Evolutionary conservation across 2,888 invertebrate species (phyloP).

Genomic region (Watsonalla binaria): DNA sequence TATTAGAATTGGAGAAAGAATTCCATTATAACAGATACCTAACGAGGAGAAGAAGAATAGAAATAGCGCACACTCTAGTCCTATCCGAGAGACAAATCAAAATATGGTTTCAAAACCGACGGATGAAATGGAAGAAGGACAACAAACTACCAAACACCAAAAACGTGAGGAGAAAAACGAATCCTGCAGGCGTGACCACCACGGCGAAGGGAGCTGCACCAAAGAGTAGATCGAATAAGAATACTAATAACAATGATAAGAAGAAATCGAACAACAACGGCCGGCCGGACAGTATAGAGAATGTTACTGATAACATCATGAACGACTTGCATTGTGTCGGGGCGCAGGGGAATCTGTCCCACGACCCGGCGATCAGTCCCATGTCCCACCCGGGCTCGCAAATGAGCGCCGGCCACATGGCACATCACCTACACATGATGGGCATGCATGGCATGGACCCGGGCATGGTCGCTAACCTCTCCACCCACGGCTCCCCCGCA

Average conservation of each 20-base stretch:
- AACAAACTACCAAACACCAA: constrained; percentile 93
- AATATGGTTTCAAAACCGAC: constrained; percentile 92
- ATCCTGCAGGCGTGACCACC: constrained; percentile 83
- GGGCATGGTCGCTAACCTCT: constrained; percentile 67
- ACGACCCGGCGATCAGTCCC: constrained; percentile 73
- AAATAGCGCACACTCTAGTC: constrained; percentile 97
- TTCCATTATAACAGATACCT: constrained; percentile 98
- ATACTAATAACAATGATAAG: constrained; percentile 75
- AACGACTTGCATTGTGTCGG: constrained; percentile 80
- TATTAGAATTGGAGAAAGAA: constrained; percentile 97
- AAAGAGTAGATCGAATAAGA: constrained; percentile 82
- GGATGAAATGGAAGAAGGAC: constrained; percentile 89
- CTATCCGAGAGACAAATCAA: constrained; percentile 93
- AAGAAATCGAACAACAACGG: constrained; percentile 75
- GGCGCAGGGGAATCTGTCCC: constrained; percentile 67
- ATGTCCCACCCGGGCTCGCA: constrained; percentile 67
- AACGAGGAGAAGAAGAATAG: constrained; percentile 95
- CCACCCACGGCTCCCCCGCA: constrained; percentile 77
- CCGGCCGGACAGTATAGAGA: constrained; percentile 82
- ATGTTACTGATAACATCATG: constrained; percentile 80
- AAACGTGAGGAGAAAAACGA: constrained; percentile 86
- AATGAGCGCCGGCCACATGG: constrained; percentile 75
- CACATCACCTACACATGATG: constrained; percentile 73
- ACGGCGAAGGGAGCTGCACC: constrained; percentile 77
- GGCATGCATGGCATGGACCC: constrained; percentile 71